Conservation (phyloP, 2,797 vertebrate species). For the Tauraco hartlaubi region DNA sequence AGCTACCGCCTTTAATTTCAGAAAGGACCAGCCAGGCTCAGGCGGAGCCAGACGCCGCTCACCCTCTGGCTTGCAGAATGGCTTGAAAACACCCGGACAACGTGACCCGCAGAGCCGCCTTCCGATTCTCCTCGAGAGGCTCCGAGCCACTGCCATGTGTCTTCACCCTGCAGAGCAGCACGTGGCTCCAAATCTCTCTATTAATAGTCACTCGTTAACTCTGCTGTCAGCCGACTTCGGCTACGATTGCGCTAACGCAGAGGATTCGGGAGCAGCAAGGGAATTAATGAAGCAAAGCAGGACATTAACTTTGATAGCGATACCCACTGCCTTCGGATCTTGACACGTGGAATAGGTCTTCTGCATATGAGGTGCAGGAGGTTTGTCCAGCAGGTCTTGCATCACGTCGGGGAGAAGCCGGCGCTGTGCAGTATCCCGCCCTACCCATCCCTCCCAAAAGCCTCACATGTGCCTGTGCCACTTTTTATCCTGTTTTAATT, state of each 20-base stretch:
- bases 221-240: background rate
- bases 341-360: background rate
- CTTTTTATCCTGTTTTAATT: background rate
- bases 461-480: background rate
- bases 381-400: background rate
- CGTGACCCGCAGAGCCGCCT: background rate
- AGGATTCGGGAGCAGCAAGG: background rate
- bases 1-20: background rate
- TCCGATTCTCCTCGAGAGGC: background rate
- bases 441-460: background rate
- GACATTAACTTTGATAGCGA: background rate
- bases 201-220: background rate
- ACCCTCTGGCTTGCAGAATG: background rate
- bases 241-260: fast-evolving
- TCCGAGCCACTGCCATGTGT: fast-evolving
- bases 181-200: background rate
- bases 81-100: background rate
- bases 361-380: fast-evolving
- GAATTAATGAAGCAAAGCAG: background rate
- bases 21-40: background rate
- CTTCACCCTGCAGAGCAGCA: background rate
- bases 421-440: background rate
- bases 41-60: background rate
- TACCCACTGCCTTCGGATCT: background rate
- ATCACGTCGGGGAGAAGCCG: background rate